Conservation (phyloP, 2,797 vertebrate genomes). For the Scleropages formosus region DNA sequence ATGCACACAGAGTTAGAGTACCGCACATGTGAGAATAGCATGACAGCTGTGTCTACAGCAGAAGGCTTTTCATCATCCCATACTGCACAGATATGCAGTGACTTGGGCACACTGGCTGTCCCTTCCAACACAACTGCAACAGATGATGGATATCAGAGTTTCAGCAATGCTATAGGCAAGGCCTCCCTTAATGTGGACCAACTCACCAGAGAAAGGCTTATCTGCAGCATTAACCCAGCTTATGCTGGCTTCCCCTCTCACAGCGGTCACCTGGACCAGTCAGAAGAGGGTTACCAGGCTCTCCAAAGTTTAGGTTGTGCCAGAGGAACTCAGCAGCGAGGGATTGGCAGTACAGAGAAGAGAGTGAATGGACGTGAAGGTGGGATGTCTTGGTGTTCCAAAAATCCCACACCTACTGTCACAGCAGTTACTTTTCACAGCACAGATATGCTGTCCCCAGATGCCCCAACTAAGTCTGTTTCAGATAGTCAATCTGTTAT, state of each 20-base stretch:
- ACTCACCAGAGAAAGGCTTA: neutral
- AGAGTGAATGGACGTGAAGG: neutral
- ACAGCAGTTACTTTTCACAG: constrained; percentile 42
- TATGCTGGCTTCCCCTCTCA: constrained; percentile 1
- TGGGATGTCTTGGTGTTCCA: neutral
- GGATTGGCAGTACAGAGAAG: neutral
- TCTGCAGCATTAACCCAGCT: constrained; percentile 29
- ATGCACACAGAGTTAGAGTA: constrained; percentile 36
- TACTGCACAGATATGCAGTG: neutral
- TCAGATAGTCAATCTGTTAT: constrained; percentile 19
- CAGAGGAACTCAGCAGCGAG: constrained; percentile 19
- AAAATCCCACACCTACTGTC: constrained; percentile 20
- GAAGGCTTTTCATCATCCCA: neutral
- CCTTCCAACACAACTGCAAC: neutral
- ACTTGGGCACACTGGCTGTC: neutral
- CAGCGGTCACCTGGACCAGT: neutral
- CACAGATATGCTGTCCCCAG: neutral
- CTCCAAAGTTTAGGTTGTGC: constrained; percentile 25
- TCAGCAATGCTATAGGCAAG: constrained; percentile 1
- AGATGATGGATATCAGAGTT: constrained; percentile 38
- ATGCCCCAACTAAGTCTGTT: constrained; percentile 8
- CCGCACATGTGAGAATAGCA: constrained; percentile 13
- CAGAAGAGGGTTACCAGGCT: constrained; percentile 35
- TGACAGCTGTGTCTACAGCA: neutral
- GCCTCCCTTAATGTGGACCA: constrained; percentile 5